A percentile compares a stretch with the other conserved stretches of the same genome.
phyloP scores from a whole-genome alignment of 2,888 invertebrate genomes.

The Apamea anceps region DNA sequence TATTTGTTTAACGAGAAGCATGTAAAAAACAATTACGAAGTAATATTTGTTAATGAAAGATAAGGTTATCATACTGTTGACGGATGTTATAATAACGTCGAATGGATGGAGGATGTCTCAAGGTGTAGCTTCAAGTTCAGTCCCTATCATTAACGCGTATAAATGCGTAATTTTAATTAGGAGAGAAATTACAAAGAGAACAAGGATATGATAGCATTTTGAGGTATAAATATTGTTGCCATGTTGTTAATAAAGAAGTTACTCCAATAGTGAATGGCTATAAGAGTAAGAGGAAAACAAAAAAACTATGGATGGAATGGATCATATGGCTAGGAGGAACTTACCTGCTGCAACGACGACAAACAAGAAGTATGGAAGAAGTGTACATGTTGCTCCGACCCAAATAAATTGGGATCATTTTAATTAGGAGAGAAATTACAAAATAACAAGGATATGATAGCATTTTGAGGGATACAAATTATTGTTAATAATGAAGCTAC shows the following conservation, averaged over 20 bases:
- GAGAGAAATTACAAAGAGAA: background rate
- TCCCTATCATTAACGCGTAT: slow-evolving; percentile 22
- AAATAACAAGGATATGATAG: too few species aligned
- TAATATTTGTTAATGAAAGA: slow-evolving; percentile 30
- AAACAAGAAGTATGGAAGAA: too few species aligned
- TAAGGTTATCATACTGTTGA: slow-evolving; percentile 47
- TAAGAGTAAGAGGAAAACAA: too few species aligned
- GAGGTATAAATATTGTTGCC: too few species aligned
- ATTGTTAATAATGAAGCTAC: too few species aligned
- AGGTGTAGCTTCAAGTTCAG: slow-evolving; percentile 55
- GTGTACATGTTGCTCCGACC: too few species aligned
- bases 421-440: too few species aligned
- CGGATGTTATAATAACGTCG: slow-evolving; percentile 36
- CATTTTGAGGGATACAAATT: too few species aligned
- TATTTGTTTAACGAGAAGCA: slow-evolving; percentile 36
- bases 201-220: background rate
- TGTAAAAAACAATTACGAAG: slow-evolving; percentile 31
- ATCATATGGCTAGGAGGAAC: too few species aligned
- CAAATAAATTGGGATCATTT: too few species aligned
- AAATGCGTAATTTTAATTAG: slow-evolving; percentile 19
- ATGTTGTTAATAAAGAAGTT: background rate
- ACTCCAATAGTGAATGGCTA: background rate
- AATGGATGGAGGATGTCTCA: slow-evolving; percentile 38
- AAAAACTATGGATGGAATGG: too few species aligned
- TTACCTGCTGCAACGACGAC: too few species aligned